Evolutionary conservation across 2,113 vertebrate genomes (phyloP), one percentile per base, ranked within the genome.

Genomic region (Phrynosoma platyrhinos): DNA sequence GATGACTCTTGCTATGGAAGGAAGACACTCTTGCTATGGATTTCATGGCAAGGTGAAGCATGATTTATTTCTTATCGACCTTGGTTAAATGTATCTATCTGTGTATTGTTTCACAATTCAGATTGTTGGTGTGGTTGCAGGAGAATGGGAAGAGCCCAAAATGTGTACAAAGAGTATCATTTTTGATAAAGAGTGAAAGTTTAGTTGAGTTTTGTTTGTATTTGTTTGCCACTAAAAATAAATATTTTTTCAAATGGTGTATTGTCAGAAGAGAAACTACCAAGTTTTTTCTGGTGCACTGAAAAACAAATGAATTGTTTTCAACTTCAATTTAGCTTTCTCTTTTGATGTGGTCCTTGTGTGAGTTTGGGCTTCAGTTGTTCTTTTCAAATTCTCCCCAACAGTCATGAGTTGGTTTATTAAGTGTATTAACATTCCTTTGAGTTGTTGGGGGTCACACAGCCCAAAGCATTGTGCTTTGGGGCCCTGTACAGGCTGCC

Each of bases 241-340:
- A 16, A 23, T 32, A 14, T 62, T 30, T 18, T 36, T n/a, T n/a
- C 64, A 27, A 47, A n/a, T 32, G 16, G 9, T 18, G 32, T 36
- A 20, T 32, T 74, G 52, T 62, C 82, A 32, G 30, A 77, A 62
- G 55, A 72, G 36, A 42, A 52, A 42, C 77, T 25, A 62, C 40
- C 75, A 75, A 77, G 40, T 72, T 88, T 88, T n/a, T n/a, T 88
- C 83, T 66, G 68, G 80, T 30, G 42, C 71, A 76, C 21, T 25
- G 58, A 53, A 75, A 82, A 82, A 88, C 55, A 83, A 88, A 83
- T 76, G 32, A 75, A 42, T 88, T 14, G 30, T 71, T 88, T 87
- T 79, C 78, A 58, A 72, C 32, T 87, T 62, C 79, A 53, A 32
- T 83, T 83, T 88, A 25, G n/a, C n/a, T 83, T 88, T 64, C 58